Evolutionary conservation across 92 coral and sea anemone genomes (phyloP).

Genomic region (Nematostella vectensis): DNA sequence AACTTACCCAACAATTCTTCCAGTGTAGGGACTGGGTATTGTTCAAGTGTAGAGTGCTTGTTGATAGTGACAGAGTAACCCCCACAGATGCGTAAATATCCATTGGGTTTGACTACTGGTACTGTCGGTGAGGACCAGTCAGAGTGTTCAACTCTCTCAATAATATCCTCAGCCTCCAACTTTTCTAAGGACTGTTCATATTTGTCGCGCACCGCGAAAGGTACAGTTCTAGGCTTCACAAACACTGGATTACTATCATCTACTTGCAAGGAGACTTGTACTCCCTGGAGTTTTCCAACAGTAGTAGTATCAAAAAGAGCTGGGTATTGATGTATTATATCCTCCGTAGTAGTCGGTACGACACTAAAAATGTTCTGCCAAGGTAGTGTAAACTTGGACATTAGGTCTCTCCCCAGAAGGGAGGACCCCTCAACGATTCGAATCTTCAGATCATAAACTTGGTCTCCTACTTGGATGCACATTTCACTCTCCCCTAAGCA

Average conservation of each 20-base stretch:
- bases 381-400: constrained; percentile 33
- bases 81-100: constrained; percentile 21
- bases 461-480: too few species aligned
- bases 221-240: constrained; percentile 29
- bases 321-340: constrained; percentile 26
- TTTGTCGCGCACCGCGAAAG: constrained; percentile 35
- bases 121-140: constrained; percentile 44
- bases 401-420: constrained; percentile 32
- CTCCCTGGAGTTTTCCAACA: constrained; percentile 40
- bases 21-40: constrained; percentile 35
- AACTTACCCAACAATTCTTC: constrained; percentile 29
- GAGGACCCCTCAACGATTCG: constrained; percentile 36
- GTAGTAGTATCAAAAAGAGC: constrained; percentile 28
- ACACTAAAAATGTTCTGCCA: constrained; percentile 21
- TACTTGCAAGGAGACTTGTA: constrained; percentile 31
- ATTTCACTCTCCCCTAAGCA: constrained; percentile 30
- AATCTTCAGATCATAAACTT: constrained; percentile 13
- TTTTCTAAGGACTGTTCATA: constrained; percentile 27
- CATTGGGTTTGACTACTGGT: constrained; percentile 32
- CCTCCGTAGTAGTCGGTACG: constrained; percentile 23
- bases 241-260: constrained; percentile 18
- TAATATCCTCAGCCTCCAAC: constrained; percentile 27
- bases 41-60: constrained; percentile 25
- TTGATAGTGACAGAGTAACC: constrained; percentile 36
- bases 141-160: constrained; percentile 40